phyloP scores from a whole-genome alignment of 2,888 invertebrate genomes.

The Ochropacha duplaris region DNA sequence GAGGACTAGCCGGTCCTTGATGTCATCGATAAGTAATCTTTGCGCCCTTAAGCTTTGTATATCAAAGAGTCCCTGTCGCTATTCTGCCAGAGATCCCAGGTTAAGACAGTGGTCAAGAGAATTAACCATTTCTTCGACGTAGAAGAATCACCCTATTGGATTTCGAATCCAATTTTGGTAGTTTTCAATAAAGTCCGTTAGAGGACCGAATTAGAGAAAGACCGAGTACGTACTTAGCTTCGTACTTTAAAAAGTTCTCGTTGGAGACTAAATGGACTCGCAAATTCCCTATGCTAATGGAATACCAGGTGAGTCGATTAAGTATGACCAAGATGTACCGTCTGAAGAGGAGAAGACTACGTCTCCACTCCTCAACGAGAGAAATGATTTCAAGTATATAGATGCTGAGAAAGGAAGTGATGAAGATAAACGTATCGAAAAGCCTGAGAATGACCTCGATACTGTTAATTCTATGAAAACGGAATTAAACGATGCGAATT shows the following conservation, averaged over 20 bases:
- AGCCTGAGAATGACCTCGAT: slow-evolving; percentile 63
- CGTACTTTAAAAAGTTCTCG: slow-evolving; percentile 55
- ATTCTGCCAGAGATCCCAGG: slow-evolving; percentile 83
- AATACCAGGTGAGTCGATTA: slow-evolving; percentile 67
- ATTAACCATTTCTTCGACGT: slow-evolving; percentile 65
- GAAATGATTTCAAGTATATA: slow-evolving; percentile 63
- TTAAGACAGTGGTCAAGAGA: slow-evolving; percentile 83
- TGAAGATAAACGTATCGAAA: slow-evolving; percentile 48
- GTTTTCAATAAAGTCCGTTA: slow-evolving; percentile 50
- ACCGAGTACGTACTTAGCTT: slow-evolving; percentile 52
- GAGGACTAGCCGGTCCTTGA: slow-evolving; percentile 82
- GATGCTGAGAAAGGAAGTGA: slow-evolving; percentile 61
- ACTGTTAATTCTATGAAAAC: slow-evolving; percentile 68
- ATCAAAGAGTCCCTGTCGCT: slow-evolving; percentile 75
- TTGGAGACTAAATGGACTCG: slow-evolving; percentile 71
- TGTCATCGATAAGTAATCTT: slow-evolving; percentile 79
- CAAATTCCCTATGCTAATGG: slow-evolving; percentile 72
- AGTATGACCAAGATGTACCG: slow-evolving; percentile 69
- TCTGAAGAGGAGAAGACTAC: slow-evolving; percentile 78
- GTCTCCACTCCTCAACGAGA: slow-evolving; percentile 66
- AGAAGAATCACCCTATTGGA: slow-evolving; percentile 54
- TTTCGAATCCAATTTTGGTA: slow-evolving; percentile 58
- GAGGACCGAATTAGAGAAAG: slow-evolving; percentile 50
- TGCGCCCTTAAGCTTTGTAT: slow-evolving; percentile 76
- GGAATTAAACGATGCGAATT: slow-evolving; percentile 45